These are phyloP conservation scores for Basileuterus tristriatus DNA, from an alignment of 2,797 vertebrate genomes.

Conservation along the genomic window DNA sequence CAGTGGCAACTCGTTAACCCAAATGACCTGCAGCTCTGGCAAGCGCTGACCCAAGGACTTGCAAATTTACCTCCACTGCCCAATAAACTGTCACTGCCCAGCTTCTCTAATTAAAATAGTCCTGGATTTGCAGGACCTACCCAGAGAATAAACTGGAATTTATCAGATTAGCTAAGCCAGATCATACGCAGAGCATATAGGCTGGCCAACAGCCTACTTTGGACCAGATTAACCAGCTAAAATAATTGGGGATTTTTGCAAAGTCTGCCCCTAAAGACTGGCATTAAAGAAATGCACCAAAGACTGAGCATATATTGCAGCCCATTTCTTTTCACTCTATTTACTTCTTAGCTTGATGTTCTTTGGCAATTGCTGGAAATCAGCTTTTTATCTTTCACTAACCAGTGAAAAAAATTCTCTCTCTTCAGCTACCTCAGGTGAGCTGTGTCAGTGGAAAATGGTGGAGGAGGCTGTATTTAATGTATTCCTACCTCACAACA, in stretches of 20 bases:
- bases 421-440: conserved; percentile 5
- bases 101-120: conserved; percentile 70
- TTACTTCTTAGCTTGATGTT: conserved; percentile 45
- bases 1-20: conserved; percentile 54
- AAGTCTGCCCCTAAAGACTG: conserved; percentile 68
- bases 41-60: conserved; percentile 23
- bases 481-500: neutral
- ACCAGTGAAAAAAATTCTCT: neutral
- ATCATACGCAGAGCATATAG: conserved; percentile 54
- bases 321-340: conserved; percentile 40
- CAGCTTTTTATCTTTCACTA: conserved; percentile 28
- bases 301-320: conserved; percentile 41
- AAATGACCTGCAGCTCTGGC: conserved; percentile 54
- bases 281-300: conserved; percentile 61
- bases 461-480: neutral
- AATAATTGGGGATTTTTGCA: conserved; percentile 72
- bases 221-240: conserved; percentile 69
- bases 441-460: neutral
- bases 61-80: conserved; percentile 58
- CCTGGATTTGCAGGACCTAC: conserved; percentile 67
- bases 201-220: conserved; percentile 70
- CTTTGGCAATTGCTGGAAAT: conserved; percentile 20
- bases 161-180: conserved; percentile 70
- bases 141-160: conserved; percentile 69
- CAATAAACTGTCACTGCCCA: conserved; percentile 48